These are phyloP conservation scores for Pteropus alecto DNA, from an alignment of 2,113 vertebrate species.

Conservation along the genomic window DNA sequence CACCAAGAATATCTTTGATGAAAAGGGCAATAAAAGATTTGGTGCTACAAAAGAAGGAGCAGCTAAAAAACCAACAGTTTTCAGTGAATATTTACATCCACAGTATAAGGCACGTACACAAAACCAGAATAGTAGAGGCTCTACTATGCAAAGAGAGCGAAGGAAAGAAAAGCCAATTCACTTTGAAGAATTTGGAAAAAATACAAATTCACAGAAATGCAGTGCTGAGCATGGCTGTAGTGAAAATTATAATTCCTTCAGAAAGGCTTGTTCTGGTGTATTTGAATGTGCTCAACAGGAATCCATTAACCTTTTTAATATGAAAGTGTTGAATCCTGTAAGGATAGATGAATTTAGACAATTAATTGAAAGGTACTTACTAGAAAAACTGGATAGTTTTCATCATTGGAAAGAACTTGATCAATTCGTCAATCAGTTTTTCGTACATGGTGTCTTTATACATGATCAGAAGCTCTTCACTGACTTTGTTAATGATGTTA, in stretches of 20 bases:
- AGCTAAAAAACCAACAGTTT: constrained; percentile 79
- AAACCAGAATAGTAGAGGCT: constrained; percentile 62
- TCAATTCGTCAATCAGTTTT: constrained; percentile 91
- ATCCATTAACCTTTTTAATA: constrained; percentile 89
- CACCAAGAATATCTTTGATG: constrained; percentile 90
- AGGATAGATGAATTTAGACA: constrained; percentile 91
- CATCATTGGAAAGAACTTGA: constrained; percentile 95
- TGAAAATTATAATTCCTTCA: constrained; percentile 61
- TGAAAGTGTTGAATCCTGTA: constrained; percentile 87
- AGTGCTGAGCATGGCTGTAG: constrained; percentile 78
- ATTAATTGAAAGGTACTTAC: constrained; percentile 91
- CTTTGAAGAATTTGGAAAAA: constrained; percentile 71
- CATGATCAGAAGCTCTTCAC: constrained; percentile 96
- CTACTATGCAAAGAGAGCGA: constrained; percentile 75
- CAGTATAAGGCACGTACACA: constrained; percentile 60
- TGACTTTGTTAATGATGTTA: constrained; percentile 94
- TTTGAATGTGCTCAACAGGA: constrained; percentile 93
- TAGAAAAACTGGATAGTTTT: constrained; percentile 91
- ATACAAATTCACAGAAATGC: constrained; percentile 74
- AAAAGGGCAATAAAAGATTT: constrained; percentile 82
- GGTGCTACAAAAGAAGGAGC: constrained; percentile 77
- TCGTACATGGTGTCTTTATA: constrained; percentile 93
- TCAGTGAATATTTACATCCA: constrained; percentile 74
- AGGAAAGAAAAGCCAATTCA: constrained; percentile 73
- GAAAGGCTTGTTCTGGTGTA: constrained; percentile 87